Conservation (phyloP, 2,113 vertebrate species). For the Myotis davidii region DNA sequence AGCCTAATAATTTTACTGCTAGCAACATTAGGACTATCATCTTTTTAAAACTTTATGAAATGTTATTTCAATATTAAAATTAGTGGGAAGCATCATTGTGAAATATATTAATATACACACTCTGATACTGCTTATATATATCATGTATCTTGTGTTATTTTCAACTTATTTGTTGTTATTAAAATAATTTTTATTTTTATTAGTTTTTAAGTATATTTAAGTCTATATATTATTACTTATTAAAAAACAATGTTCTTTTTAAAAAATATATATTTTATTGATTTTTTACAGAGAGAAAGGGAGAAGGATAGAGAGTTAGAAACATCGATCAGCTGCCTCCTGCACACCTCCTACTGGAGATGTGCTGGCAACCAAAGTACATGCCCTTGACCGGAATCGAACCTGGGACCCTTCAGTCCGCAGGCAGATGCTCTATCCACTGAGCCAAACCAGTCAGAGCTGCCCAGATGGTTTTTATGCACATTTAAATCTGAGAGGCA, state of each 20-base stretch:
- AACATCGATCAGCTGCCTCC: too few relatives aligned
- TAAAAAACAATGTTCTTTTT: not conserved
- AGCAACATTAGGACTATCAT: slow-evolving; percentile 16
- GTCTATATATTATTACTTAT: not conserved
- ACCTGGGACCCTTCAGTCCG: too few relatives aligned
- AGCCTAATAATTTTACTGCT: slow-evolving; percentile 13
- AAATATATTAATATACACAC: not conserved
- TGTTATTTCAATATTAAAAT: slow-evolving; percentile 41
- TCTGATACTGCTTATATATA: not conserved
- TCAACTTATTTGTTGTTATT: slow-evolving; percentile 21
- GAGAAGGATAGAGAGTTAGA: too few relatives aligned
- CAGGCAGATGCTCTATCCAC: too few relatives aligned
- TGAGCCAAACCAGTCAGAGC: too few relatives aligned
- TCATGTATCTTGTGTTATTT: not conserved
- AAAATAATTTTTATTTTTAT: slow-evolving; percentile 20
- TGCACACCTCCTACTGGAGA: too few relatives aligned
- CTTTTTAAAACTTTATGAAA: slow-evolving; percentile 22
- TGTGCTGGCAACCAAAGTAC: too few relatives aligned
- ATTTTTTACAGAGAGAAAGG: too few relatives aligned
- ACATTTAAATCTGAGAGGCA: not conserved
- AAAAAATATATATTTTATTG: too few relatives aligned
- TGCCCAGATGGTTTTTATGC: not conserved
- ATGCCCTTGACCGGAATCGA: too few relatives aligned
- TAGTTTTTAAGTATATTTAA: not conserved
- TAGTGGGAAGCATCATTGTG: not conserved